phyloP scores from a whole-genome alignment of 2,113 vertebrate species.

The Petrocephalus microphthalmus region DNA sequence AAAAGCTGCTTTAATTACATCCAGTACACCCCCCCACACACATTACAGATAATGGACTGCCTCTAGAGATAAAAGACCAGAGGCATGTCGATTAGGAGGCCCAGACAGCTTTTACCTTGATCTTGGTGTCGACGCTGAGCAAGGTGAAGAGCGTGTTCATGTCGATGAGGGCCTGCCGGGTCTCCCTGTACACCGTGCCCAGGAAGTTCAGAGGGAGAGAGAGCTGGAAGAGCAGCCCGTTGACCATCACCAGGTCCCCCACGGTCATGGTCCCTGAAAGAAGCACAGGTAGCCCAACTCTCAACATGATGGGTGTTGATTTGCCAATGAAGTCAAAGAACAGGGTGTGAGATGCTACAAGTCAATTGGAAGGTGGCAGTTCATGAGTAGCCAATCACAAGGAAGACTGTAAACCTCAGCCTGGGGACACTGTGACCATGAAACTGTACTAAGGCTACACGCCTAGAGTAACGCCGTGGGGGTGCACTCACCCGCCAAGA shows the following conservation, averaged over 20 bases:
- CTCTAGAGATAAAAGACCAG: neutral
- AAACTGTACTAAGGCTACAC: neutral
- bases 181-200: slow-evolving; percentile 97
- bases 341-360: neutral
- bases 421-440: neutral
- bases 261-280: slow-evolving; percentile 80
- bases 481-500: slow-evolving; percentile 75
- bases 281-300: neutral
- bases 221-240: slow-evolving; percentile 94
- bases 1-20: slow-evolving; percentile 3
- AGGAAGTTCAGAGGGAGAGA: slow-evolving; percentile 95
- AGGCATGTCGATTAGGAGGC: neutral
- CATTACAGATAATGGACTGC: neutral
- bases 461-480: neutral
- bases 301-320: neutral
- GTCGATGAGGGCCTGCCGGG: slow-evolving; percentile 94
- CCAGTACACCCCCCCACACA: neutral
- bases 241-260: slow-evolving; percentile 97
- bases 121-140: slow-evolving; percentile 84
- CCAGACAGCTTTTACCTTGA: slow-evolving; percentile 74
- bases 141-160: slow-evolving; percentile 96
- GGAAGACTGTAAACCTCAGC: neutral
- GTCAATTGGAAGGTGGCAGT: neutral
- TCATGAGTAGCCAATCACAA: neutral
- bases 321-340: neutral